A percentile compares a stretch with the other conserved stretches of the same genome.
Evolutionary conservation across 2,113 vertebrate species (phyloP).

Genomic region (Mus spicilegus): DNA sequence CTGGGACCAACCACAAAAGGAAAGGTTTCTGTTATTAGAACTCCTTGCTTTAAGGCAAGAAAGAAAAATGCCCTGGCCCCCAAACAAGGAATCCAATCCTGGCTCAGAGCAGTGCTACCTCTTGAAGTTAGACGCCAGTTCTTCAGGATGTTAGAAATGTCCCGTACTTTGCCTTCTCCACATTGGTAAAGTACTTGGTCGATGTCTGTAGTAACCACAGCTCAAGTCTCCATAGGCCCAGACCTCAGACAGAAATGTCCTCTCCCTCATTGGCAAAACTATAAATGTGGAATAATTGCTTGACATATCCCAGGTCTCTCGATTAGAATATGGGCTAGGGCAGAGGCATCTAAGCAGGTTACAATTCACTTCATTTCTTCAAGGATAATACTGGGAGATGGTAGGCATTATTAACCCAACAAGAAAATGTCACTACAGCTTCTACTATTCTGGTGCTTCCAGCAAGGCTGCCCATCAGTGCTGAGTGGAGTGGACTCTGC

Average conservation of each 20-base stretch:
- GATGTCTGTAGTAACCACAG: not conserved
- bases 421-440: not conserved
- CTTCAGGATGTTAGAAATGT: rapidly evolving
- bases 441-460: not conserved
- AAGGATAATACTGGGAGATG: not conserved
- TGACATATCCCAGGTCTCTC: not conserved
- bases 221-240: not conserved
- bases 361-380: not conserved
- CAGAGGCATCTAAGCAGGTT: not conserved
- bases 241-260: not conserved
- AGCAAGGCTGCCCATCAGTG: not conserved
- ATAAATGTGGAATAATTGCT: not conserved
- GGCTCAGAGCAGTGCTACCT: not conserved
- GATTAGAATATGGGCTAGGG: not conserved
- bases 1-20: not conserved
- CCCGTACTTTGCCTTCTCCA: not conserved
- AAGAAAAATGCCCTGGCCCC: not conserved
- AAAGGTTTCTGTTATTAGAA: not conserved
- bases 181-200: rapidly evolving
- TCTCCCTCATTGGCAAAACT: not conserved
- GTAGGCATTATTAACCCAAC: not conserved
- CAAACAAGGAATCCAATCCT: no score
- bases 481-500: not conserved
- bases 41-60: not conserved
- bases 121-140: not conserved